Evolutionary conservation across 2,797 vertebrate genomes (phyloP).

Genomic region (Arrhamphus sclerolepis): DNA sequence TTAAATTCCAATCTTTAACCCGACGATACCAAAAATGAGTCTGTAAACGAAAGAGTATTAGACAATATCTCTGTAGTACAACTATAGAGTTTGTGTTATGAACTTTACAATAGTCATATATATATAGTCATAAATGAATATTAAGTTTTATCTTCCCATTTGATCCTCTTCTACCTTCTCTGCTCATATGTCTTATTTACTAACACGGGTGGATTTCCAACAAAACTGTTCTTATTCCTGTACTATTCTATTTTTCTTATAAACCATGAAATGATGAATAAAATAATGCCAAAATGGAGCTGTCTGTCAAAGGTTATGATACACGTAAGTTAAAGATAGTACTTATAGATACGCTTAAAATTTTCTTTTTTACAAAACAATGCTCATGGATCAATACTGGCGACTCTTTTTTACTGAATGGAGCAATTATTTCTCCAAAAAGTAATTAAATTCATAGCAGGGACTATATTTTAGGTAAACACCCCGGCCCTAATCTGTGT

Average conservation of each 20-base stretch:
- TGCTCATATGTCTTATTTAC: neutral
- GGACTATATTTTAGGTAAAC: neutral
- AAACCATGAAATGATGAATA: neutral
- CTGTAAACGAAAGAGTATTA: neutral
- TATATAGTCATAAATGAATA: too few species aligned
- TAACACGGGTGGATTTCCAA: neutral
- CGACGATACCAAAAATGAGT: neutral
- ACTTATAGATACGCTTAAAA: neutral
- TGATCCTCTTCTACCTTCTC: neutral
- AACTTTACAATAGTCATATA: neutral
- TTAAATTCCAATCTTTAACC: neutral
- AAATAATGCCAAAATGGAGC: neutral
- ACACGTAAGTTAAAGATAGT: neutral
- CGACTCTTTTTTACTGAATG: neutral
- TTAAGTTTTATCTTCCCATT: neutral
- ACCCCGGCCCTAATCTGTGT: neutral
- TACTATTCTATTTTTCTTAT: neutral
- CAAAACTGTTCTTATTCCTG: neutral
- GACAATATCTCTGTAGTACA: neutral
- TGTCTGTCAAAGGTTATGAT: neutral
- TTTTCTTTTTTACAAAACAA: neutral
- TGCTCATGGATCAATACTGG: neutral
- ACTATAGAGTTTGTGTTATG: neutral
- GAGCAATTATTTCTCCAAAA: neutral
- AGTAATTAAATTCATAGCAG: neutral